phyloP scores from a whole-genome alignment of 1,140 invertebrate genomes.

The Bombus cullumanus region DNA sequence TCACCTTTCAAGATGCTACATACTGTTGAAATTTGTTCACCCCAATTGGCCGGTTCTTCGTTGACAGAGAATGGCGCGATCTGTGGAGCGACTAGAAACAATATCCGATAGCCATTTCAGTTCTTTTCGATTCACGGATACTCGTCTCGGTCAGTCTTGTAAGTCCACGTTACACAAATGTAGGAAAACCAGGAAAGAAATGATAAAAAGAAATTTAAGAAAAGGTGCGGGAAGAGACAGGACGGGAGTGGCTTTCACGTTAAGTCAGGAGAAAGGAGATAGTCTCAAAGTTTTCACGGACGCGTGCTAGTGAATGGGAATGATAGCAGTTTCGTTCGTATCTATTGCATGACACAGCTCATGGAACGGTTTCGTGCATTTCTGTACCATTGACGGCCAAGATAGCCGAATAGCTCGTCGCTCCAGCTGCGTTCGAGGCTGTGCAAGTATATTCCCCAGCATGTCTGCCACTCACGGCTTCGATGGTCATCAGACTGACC shows the following conservation, averaged over 20 bases:
- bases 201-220: no score
- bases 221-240: no score
- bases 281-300: constrained; percentile 24
- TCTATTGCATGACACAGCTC: constrained; percentile 38
- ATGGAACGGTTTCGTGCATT: constrained; percentile 44
- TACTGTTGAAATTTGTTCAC: constrained; percentile 81
- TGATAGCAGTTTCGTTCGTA: constrained; percentile 26
- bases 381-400: constrained; percentile 88
- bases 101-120: constrained; percentile 33
- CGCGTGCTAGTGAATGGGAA: constrained; percentile 31
- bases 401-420: constrained; percentile 86
- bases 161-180: background rate
- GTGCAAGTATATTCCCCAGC: constrained; percentile 92
- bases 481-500: constrained; percentile 89
- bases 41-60: constrained; percentile 82
- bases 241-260: background rate
- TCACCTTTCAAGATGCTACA: constrained; percentile 90
- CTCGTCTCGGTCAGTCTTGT: constrained; percentile 1
- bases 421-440: constrained; percentile 88
- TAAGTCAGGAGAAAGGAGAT: background rate
- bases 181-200: background rate
- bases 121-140: background rate
- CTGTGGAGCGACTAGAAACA: constrained; percentile 84
- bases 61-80: constrained; percentile 88
- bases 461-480: constrained; percentile 88